Evolutionary conservation across 92 coral and sea anemone species (phyloP).

Genomic region (Hydrozoanthus gracilis): DNA sequence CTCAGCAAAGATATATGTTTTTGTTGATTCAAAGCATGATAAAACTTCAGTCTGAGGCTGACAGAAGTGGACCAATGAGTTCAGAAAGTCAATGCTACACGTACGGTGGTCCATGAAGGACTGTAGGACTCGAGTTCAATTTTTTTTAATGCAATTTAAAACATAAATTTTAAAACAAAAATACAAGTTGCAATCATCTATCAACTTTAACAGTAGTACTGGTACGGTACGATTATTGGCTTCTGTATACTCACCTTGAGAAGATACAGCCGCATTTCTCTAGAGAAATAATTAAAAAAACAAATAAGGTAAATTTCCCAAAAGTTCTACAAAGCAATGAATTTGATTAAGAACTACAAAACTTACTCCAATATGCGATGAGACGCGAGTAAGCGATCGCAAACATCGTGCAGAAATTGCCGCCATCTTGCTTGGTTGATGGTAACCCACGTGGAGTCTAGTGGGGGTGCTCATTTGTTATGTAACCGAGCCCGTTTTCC

Average conservation of each 20-base stretch:
- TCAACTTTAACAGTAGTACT: no score
- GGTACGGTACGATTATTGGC: no score
- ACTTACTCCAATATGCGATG: slow-evolving; percentile 69
- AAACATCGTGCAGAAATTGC: slow-evolving; percentile 83
- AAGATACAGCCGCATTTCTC: slow-evolving; percentile 34
- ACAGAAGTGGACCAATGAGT: no score
- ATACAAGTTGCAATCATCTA: no score
- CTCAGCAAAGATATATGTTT: no score
- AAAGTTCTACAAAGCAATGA: background rate
- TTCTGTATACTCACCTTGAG: slow-evolving; percentile 10
- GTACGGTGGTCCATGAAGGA: no score
- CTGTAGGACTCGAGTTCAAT: no score
- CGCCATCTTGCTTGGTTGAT: slow-evolving; percentile 67
- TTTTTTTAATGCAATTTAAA: no score
- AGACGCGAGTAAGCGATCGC: slow-evolving; percentile 74
- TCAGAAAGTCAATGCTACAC: no score
- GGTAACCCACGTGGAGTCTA: slow-evolving; percentile 60
- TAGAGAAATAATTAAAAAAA: background rate
- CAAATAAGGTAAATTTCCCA: background rate
- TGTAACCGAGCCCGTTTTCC: background rate
- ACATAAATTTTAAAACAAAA: no score
- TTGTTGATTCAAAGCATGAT: no score
- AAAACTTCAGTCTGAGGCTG: no score
- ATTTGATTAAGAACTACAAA: background rate
- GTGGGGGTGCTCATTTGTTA: background rate